Conservation (phyloP, 2,113 vertebrate species). For the Halcyon senegalensis region DNA sequence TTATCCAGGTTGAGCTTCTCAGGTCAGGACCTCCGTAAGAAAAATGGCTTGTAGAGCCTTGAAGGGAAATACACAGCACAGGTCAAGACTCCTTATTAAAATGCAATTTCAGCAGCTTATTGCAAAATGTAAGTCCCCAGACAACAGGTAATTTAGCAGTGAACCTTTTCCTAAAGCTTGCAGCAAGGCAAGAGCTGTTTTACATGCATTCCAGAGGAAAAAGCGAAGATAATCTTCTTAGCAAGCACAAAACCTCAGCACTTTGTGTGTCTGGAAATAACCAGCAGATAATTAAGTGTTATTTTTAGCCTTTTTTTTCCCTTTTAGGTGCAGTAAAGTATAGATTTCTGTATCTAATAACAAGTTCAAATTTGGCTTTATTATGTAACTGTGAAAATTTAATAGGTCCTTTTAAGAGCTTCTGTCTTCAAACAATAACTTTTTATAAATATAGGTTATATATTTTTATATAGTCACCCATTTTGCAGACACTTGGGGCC, state of each 20-base stretch:
- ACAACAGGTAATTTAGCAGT: conserved; percentile 73
- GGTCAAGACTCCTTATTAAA: conserved; percentile 71
- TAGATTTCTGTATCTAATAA: background rate
- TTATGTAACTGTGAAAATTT: background rate
- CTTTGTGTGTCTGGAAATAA: conserved; percentile 73
- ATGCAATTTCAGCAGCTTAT: conserved; percentile 63
- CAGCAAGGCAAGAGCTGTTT: conserved; percentile 69
- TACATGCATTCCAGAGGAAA: conserved; percentile 76
- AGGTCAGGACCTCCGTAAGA: conserved; percentile 71
- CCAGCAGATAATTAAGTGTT: conserved; percentile 59
- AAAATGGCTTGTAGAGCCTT: conserved; percentile 48
- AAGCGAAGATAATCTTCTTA: conserved; percentile 79
- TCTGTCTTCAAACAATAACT: background rate
- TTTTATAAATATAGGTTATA: background rate
- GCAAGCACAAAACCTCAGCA: conserved; percentile 73
- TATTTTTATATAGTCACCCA: background rate
- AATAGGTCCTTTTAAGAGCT: background rate
- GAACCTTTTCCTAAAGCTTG: conserved; percentile 54
- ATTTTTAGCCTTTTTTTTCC: conserved; percentile 55
- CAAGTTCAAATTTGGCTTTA: background rate
- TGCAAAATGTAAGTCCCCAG: conserved; percentile 56
- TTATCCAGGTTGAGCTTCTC: conserved; percentile 74
- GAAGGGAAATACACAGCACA: conserved; percentile 46
- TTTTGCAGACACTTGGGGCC: background rate
- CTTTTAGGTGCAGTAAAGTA: conserved; percentile 25